These are phyloP conservation scores for Drosophila nr. perissopoda DNA, from an alignment of 2,888 invertebrate species.

Conservation along the genomic window DNA sequence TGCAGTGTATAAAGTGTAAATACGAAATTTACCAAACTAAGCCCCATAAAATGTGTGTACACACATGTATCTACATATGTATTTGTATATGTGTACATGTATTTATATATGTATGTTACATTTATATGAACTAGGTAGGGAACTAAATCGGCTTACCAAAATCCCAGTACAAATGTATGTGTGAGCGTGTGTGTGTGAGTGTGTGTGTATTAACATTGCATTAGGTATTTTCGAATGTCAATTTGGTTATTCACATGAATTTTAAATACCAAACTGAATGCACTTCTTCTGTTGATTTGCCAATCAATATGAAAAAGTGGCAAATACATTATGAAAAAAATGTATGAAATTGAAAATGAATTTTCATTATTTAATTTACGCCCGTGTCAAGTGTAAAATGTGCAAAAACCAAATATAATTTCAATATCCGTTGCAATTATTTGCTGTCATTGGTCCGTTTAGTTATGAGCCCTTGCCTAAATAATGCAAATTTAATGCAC, in stretches of 20 bases:
- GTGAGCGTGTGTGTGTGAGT: background rate
- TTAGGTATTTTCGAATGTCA: constrained; percentile 20
- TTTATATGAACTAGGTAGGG: background rate
- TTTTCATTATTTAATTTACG: constrained; percentile 44
- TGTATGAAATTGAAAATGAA: background rate
- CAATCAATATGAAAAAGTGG: constrained; percentile 3
- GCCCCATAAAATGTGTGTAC: background rate
- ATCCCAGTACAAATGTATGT: background rate
- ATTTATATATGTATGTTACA: background rate
- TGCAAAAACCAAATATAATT: constrained; percentile 66
- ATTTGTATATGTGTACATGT: background rate
- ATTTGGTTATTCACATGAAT: constrained; percentile 37
- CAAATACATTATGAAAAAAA: constrained; percentile 2
- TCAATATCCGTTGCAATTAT: constrained; percentile 75
- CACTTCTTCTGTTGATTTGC: constrained; percentile 22
- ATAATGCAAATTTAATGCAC: constrained; percentile 65
- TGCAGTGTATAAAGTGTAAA: background rate
- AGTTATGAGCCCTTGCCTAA: constrained; percentile 32
- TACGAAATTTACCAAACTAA: constrained; percentile 3
- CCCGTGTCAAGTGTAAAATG: constrained; percentile 42
- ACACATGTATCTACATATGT: background rate
- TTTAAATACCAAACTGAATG: constrained; percentile 32
- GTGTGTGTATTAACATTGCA: constrained; percentile 11
- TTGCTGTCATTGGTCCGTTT: constrained; percentile 24
- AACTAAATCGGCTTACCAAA: constrained; percentile 42